Conservation (phyloP, 2,888 invertebrate genomes). For the Tyria jacobaeae region DNA sequence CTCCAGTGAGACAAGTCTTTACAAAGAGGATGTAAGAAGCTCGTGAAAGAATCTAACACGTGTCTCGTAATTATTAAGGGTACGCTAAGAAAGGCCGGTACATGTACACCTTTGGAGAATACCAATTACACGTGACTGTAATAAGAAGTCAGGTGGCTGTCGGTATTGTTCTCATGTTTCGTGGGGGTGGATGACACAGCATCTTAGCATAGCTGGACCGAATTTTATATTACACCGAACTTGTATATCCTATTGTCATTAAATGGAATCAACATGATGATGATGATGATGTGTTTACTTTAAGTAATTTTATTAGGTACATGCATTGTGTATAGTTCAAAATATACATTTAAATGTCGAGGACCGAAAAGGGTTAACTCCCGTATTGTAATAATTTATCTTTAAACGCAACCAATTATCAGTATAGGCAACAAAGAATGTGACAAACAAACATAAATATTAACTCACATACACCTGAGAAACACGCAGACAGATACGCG, state of each 20-base stretch:
- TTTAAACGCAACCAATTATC: too few relatives aligned
- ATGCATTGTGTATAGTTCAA: too few relatives aligned
- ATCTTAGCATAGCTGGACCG: neutral
- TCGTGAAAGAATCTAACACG: conserved; percentile 8
- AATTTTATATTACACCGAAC: neutral
- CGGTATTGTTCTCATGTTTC: conserved; percentile 1
- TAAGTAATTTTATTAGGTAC: too few relatives aligned
- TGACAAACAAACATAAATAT: too few relatives aligned
- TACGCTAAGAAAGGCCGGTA: neutral
- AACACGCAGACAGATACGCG: too few relatives aligned
- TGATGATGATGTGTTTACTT: too few relatives aligned
- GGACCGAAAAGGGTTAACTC: too few relatives aligned
- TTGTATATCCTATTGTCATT: neutral
- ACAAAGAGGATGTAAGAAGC: conserved; percentile 17
- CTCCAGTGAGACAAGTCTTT: neutral
- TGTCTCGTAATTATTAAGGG: conserved; percentile 14
- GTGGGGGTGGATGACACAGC: neutral
- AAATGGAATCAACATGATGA: too few relatives aligned
- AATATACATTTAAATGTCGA: too few relatives aligned
- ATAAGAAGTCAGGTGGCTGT: conserved; percentile 22
- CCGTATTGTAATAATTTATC: too few relatives aligned
- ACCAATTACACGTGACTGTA: conserved; percentile 32
- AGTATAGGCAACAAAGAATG: too few relatives aligned
- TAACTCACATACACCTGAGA: too few relatives aligned
- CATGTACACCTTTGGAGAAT: conserved; percentile 21